These are phyloP conservation scores for Dermatemys mawii DNA, from an alignment of 2,113 vertebrate species.

Conservation along the genomic window DNA sequence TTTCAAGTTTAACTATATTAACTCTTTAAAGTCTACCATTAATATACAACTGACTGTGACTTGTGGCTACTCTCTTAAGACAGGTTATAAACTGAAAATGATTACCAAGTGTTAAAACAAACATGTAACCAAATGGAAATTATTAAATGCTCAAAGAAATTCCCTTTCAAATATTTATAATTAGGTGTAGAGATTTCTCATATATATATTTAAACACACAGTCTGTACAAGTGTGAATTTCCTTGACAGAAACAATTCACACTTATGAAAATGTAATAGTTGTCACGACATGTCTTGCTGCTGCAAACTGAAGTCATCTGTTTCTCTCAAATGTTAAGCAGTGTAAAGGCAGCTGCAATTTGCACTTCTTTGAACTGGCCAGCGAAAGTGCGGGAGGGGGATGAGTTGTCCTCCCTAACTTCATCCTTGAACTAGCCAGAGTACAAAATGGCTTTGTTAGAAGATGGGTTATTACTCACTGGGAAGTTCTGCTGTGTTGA, in stretches of 20 bases:
- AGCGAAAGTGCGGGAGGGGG: constrained; percentile 21
- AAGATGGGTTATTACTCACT: background rate
- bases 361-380: constrained; percentile 38
- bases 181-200: background rate
- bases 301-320: constrained; percentile 42
- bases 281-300: background rate
- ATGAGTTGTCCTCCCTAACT: background rate
- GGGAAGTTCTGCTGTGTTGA: background rate
- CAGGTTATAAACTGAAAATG: constrained; percentile 47
- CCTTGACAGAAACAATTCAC: background rate
- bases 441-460: background rate
- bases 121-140: background rate
- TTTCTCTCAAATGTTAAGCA: constrained; percentile 42
- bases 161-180: background rate
- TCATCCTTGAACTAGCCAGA: background rate
- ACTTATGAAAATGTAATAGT: background rate
- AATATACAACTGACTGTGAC: constrained; percentile 37
- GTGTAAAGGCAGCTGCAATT: constrained; percentile 51
- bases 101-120: background rate
- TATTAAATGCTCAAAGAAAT: background rate
- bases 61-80: constrained; percentile 43
- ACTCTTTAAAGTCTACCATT: constrained; percentile 21
- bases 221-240: background rate
- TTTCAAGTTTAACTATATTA: constrained; percentile 38
- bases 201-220: background rate